phyloP scores from a whole-genome alignment of 2,797 vertebrate species.

The Cyprinella venusta region DNA sequence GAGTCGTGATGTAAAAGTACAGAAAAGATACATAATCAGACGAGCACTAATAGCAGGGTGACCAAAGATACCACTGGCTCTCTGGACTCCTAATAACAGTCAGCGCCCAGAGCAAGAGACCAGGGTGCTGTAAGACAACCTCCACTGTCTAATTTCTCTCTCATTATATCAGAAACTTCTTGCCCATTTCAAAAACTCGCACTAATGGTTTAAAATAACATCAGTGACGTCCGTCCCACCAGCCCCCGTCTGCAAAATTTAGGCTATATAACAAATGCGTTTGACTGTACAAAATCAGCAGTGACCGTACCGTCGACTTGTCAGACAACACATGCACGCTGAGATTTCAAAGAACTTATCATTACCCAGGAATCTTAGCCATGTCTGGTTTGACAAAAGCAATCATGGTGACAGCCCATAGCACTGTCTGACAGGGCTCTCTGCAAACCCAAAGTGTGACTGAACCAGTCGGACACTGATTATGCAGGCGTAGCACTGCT shows the following conservation, averaged over 20 bases:
- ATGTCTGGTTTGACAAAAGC: constrained; percentile 53
- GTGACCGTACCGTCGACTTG: constrained; percentile 17
- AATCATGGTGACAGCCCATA: constrained; percentile 51
- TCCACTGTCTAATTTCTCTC: constrained; percentile 31
- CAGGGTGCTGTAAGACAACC: constrained; percentile 31
- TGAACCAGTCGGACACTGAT: constrained; percentile 47
- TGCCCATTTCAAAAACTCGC: not conserved
- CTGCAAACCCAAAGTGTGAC: constrained; percentile 42
- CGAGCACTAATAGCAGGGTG: constrained; percentile 45
- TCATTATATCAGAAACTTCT: constrained; percentile 28
- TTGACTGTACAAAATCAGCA: constrained; percentile 36
- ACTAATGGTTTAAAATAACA: constrained; percentile 32
- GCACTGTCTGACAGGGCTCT: constrained; percentile 48
- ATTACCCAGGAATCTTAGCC: constrained; percentile 49
- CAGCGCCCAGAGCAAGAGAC: constrained; percentile 36
- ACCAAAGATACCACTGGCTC: constrained; percentile 30
- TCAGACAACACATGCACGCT: constrained; percentile 22
- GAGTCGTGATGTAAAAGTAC: constrained; percentile 45
- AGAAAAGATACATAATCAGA: constrained; percentile 47
- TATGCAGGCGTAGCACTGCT: constrained; percentile 52
- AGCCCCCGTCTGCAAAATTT: not conserved
- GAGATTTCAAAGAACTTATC: constrained; percentile 46
- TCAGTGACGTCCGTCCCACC: not conserved
- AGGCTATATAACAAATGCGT: constrained; percentile 9
- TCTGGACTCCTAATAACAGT: constrained; percentile 48